Evolutionary conservation across 1,140 invertebrate genomes (phyloP), one percentile per base, ranked within the genome.

Genomic region (Prorops nasuta): DNA sequence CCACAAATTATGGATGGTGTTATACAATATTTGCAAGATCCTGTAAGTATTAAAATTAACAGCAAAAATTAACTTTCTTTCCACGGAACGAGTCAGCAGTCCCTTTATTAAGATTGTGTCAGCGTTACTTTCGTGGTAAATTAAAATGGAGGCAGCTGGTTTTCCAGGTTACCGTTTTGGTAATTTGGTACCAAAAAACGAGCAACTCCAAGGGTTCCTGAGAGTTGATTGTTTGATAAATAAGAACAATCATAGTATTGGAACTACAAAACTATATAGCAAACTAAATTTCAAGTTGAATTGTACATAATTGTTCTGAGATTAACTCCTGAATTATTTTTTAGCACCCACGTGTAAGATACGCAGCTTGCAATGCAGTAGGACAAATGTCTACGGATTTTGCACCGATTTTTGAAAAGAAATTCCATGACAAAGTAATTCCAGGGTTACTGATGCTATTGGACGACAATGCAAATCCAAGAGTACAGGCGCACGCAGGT

Each of bases 311-410:
- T 3, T 44, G 6, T 18, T 18, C 39, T 19, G 40, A 19, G 20
- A 12, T 20, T 7, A 44, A 20, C 34, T 12, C 37, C 44, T 35
- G 1, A 37, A 44, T 18, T 12, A 17, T 8, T 16, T 52, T 76
- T 14, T 58, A 90, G 84, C 93, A 97, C 80, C 93, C 93, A 10
- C 80, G 94, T 54, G 95, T 98, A 0, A 82, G 94, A 35, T 98
- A 98, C 69, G 97, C 98, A 19, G 93, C 94, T 37, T 99, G 98
- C 70, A 99, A 99, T 80, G 94, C 96, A n/a, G 84, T 99, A 31
- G 98, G 98, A 12, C 97, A 99, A 79, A 96, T 99, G 92, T 93
- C 94, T 1, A 94, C 95, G 10, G 98, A 99, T 77, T 99, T 99
- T 82, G 94, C 94, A 3, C 95, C 95, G 3, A 81, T 82, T 7